Evolutionary conservation across 2,888 invertebrate genomes (phyloP).

Genomic region (Coleophora deauratella): DNA sequence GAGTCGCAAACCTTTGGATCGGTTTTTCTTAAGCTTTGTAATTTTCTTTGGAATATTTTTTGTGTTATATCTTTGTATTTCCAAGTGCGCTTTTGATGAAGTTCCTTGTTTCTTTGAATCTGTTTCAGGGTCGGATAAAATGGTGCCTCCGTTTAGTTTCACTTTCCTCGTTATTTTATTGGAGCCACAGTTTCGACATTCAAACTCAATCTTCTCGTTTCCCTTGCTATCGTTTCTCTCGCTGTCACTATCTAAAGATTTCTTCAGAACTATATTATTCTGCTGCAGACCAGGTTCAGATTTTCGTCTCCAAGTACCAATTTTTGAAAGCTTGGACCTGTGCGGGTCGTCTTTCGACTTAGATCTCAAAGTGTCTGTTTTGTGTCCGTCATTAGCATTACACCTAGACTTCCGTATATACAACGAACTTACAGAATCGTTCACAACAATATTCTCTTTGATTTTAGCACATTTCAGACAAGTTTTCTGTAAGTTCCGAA

Average conservation of each 20-base stretch:
- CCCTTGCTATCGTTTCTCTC: slow-evolving; percentile 48
- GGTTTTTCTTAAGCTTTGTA: slow-evolving; percentile 79
- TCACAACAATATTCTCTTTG: slow-evolving; percentile 64
- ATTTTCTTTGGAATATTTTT: slow-evolving; percentile 82
- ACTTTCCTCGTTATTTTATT: slow-evolving; percentile 54
- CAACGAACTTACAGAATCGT: slow-evolving; percentile 38
- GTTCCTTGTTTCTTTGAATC: slow-evolving; percentile 37
- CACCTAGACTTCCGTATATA: slow-evolving; percentile 52
- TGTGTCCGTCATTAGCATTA: slow-evolving; percentile 44
- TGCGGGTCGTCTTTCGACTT: slow-evolving; percentile 70
- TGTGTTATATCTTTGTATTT: slow-evolving; percentile 77
- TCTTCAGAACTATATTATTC: slow-evolving; percentile 48
- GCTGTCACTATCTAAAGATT: slow-evolving; percentile 49
- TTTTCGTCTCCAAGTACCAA: slow-evolving; percentile 81
- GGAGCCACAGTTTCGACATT: slow-evolving; percentile 62
- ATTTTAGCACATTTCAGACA: slow-evolving; percentile 68
- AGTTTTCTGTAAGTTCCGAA: slow-evolving; percentile 54
- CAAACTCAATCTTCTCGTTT: slow-evolving; percentile 61
- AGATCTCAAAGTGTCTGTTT: slow-evolving; percentile 59
- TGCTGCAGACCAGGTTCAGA: slow-evolving; percentile 80
- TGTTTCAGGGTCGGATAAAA: slow-evolving; percentile 52
- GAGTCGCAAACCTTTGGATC: slow-evolving; percentile 69
- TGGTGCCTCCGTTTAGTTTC: slow-evolving; percentile 36
- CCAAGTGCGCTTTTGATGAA: slow-evolving; percentile 49
- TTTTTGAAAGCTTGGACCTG: slow-evolving; percentile 61